Evolutionary conservation across 2,113 vertebrate genomes (phyloP).

Genomic region (Cyanoramphus novaezelandiae): DNA sequence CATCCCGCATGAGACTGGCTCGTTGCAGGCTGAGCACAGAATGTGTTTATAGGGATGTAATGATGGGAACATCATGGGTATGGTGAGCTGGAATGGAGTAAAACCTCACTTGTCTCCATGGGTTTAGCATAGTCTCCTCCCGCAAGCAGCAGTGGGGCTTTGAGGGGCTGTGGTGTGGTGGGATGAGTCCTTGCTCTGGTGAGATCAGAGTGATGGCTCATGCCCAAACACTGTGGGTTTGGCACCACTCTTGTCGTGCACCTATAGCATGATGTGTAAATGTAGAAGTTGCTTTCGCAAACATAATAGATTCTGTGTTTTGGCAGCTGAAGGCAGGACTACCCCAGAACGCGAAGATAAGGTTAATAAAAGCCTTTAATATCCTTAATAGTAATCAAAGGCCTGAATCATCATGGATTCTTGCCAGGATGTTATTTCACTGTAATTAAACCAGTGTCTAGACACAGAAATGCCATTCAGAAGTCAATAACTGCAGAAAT

Average conservation of each 20-base stretch:
- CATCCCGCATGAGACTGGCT: accelerated
- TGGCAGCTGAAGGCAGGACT: neutral
- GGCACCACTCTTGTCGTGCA: neutral
- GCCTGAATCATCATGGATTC: slow-evolving; percentile 12
- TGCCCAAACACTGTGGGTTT: accelerated
- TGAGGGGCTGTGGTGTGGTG: neutral
- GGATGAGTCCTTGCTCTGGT: neutral
- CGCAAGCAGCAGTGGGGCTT: neutral
- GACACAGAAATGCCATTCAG: slow-evolving; percentile 40
- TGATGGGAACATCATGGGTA: accelerated
- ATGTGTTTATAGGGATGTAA: accelerated
- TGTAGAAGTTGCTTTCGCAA: neutral
- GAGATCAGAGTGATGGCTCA: neutral
- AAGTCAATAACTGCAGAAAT: slow-evolving; percentile 41
- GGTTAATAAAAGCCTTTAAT: slow-evolving; percentile 35
- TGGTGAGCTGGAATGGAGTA: neutral
- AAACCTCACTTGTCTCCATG: neutral
- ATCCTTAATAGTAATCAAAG: slow-evolving; percentile 49
- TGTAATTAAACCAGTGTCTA: slow-evolving; percentile 54
- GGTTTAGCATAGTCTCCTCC: neutral
- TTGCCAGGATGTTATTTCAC: slow-evolving; percentile 36
- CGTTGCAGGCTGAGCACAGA: neutral
- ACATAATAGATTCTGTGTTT: neutral
- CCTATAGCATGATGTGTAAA: neutral
- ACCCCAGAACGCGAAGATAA: neutral